Evolutionary conservation across 23 tunicate species (phyloP), one percentile per base, ranked within the genome.

Genomic region (Botrylloides violaceus): DNA sequence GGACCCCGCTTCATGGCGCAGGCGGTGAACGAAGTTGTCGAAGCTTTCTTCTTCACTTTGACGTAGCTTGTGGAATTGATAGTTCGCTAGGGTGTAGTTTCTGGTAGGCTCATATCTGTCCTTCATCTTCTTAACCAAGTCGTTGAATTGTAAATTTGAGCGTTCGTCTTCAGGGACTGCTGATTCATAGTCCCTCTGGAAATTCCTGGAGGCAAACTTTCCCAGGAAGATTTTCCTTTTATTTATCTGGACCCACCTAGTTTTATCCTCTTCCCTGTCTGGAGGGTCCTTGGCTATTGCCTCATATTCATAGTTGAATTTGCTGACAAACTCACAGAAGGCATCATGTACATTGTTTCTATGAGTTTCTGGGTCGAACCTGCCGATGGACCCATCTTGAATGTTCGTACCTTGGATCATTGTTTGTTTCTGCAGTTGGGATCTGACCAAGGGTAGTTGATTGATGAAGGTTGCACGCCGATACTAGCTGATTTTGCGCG

Each of bases 201-300:
- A 29, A 3, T 58, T 58, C 12, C 12, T 58, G 4, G 12, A 4
- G 5, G 9, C 5, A 58, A 58, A 23, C 62, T 58, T 58, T n/a
- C 62, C 62, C 3, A 9, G 62, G 12, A 58, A 58, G 23, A 58
- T 29, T 58, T 58, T 58, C 4, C 12, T 28, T 9, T 9, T 58
- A 9, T 58, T 58, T 29, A 28, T 58, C 12, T 58, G 29, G 62
- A 58, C 26, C 62, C 62, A 58, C 12, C 29, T 3, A 3, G 23
- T 9, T 58, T 3, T 58, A 4, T 4, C 29, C 55, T n/a, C 12
- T 58, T 58, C 62, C 62, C 26, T 29, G 4, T 4, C 26, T 9
- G 62, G 26, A 9, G 62, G 62, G 3, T 58, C 62, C 12, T 9
- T 58, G 62, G 62, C 62, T 23, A 58, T 58, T 28, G 12, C 62